phyloP scores from a whole-genome alignment of 2,113 vertebrate genomes.

The Pterocles orientalis region DNA sequence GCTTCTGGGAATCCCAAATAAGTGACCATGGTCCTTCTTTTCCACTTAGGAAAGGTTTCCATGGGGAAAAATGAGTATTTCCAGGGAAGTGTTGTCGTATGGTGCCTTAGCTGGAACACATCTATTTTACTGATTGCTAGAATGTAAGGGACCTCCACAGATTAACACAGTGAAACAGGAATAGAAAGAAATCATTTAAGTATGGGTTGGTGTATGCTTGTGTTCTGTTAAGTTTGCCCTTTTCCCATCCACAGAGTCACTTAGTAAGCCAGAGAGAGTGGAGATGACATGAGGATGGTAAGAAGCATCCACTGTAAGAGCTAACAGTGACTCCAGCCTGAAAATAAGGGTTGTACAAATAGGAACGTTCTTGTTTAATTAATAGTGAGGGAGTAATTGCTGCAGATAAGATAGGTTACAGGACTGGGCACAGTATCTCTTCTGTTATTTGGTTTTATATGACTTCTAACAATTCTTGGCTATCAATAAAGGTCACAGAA shows the following conservation, averaged over 20 bases:
- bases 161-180: background rate
- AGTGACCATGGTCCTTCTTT: background rate
- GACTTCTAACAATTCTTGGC: background rate
- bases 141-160: background rate
- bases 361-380: background rate
- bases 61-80: background rate
- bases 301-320: background rate
- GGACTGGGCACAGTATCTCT: background rate
- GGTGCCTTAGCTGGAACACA: background rate
- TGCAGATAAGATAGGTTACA: background rate
- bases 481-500: background rate
- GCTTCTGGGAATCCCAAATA: background rate
- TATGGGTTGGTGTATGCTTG: background rate
- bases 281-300: background rate
- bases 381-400: background rate
- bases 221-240: background rate
- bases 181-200: background rate
- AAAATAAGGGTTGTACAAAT: background rate
- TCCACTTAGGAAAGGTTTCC: background rate
- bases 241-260: background rate
- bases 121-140: background rate
- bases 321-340: background rate
- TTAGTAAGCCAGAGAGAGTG: background rate
- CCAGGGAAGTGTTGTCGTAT: background rate
- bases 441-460: background rate